Evolutionary conservation across 1,140 invertebrate genomes (phyloP).

Genomic region (Hestina assimilis): DNA sequence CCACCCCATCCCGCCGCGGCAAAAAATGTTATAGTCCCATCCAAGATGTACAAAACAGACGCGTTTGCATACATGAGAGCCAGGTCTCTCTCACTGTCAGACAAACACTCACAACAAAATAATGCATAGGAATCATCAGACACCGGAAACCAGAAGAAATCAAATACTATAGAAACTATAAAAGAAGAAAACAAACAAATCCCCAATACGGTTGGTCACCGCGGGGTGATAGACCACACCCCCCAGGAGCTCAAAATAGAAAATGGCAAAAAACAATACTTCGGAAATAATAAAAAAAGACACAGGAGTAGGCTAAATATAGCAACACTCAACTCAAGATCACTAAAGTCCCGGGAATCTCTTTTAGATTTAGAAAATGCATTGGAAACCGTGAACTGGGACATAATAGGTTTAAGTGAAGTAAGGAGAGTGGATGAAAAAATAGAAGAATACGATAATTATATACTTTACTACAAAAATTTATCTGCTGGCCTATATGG

Average conservation of each 20-base stretch:
- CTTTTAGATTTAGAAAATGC: conserved; percentile 30
- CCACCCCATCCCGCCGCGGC: not conserved
- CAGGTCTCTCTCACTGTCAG: not conserved
- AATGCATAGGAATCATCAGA: not conserved
- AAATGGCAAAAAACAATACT: not conserved
- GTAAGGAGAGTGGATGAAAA: conserved; percentile 26
- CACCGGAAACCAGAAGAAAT: not conserved
- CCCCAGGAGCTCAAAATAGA: not conserved
- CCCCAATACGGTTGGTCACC: conserved; percentile 7
- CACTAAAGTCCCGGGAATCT: conserved; percentile 24
- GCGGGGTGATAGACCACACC: conserved; percentile 11
- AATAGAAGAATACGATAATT: conserved; percentile 21
- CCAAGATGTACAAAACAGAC: not conserved
- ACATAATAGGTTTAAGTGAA: conserved; percentile 28
- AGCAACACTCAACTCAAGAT: conserved; percentile 19
- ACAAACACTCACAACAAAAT: not conserved
- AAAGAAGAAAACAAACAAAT: conserved; percentile 7
- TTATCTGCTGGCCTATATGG: conserved; percentile 18
- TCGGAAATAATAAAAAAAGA: not conserved
- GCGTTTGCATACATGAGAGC: not conserved
- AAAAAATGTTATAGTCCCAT: not conserved
- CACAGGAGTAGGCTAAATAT: too few relatives aligned
- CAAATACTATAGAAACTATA: not conserved
- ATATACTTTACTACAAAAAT: conserved; percentile 28
- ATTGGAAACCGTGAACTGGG: conserved; percentile 26